A percentile compares a stretch with the other conserved stretches of the same genome.
phyloP scores from a whole-genome alignment of 92 coral and sea anemone genomes.

The Zoanthus sansibaricus region DNA sequence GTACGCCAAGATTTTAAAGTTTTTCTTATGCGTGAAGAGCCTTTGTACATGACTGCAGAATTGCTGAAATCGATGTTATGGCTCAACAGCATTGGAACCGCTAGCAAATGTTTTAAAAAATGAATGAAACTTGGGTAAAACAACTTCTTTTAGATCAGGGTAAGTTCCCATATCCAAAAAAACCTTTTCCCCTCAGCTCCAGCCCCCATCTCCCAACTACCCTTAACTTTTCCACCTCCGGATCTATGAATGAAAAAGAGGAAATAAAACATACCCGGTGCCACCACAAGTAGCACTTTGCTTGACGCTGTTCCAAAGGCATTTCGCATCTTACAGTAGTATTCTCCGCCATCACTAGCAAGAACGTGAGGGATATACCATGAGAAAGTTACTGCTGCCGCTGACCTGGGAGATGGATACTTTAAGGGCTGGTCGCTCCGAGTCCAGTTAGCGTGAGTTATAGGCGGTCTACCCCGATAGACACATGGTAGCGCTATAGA shows the following conservation, averaged over 20 bases:
- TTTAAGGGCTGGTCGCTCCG: not conserved
- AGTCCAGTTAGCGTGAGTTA: conserved; percentile 26
- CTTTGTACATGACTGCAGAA: no score
- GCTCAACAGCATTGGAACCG: no score
- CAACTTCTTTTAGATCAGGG: not conserved
- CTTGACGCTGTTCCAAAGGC: conserved; percentile 8
- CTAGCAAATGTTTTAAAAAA: no score
- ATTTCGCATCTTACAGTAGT: conserved; percentile 10
- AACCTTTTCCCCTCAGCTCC: not conserved
- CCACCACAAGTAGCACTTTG: conserved; percentile 1
- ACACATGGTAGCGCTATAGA: not conserved
- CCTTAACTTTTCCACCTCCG: not conserved
- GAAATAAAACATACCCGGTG: conserved; percentile 10
- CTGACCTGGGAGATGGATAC: not conserved
- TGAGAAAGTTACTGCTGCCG: not conserved
- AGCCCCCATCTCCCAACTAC: not conserved
- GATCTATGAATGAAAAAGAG: not conserved
- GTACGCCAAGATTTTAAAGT: no score
- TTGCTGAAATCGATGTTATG: no score
- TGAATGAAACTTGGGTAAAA: not conserved
- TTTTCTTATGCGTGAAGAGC: no score
- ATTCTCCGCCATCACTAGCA: conserved; percentile 1
- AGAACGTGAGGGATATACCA: not conserved
- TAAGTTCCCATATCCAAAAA: not conserved
- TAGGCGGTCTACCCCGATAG: conserved; percentile 18